Base-by-base conservation (phyloP, 2,113 vertebrate genomes). In the Macrotus californicus region DNA sequence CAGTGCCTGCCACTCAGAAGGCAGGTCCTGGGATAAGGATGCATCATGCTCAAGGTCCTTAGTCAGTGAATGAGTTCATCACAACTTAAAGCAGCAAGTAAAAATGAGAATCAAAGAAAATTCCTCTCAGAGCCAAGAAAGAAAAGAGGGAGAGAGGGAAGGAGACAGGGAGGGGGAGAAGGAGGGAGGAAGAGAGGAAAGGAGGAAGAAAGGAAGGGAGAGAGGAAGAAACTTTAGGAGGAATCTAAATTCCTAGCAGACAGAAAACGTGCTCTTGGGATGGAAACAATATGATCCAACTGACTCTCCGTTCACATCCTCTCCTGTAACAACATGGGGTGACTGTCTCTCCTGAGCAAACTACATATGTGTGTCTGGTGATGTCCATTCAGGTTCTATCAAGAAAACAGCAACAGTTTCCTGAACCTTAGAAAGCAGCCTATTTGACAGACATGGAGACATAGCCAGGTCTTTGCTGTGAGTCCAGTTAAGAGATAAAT, bases 61-160 rank as follows among this genome's bases (percentile, higher is more conserved):
- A 69, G 3, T 41, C 69, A 83, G 50, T 56, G 59, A 26, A 6
- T 39, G 10, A 83, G 48, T 84, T 76, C 41, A 18, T 88, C 46
- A 77, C 54, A 82, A 41, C 31, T 16, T 59, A 76, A 95, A 94
- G 36, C 39, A 94, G 48, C 24, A 75, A 87, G 19, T 16, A 90
- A 52, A 91, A 92, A 76, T 43, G 19, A 79, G 91, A 92, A 82
- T n/a, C n/a, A 94, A 93, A 94, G 24, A 83, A 67, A 95, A 70
- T 2, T 24, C 16, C 48, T 89, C n/a, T 81, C 34, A 67, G 34
- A 39, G 39, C 31, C 21, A 76, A 36, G 18, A 7, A 48, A 31
- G 39, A 54, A 36, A 46, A 39, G 46, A 22, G 24, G 3, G 0
- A 64, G 21, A 26, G 10, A 18, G n/a, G 12, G 9, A n/a, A 15